Base-by-base conservation (phyloP, 1,140 invertebrate genomes). In the Diprion similis region DNA sequence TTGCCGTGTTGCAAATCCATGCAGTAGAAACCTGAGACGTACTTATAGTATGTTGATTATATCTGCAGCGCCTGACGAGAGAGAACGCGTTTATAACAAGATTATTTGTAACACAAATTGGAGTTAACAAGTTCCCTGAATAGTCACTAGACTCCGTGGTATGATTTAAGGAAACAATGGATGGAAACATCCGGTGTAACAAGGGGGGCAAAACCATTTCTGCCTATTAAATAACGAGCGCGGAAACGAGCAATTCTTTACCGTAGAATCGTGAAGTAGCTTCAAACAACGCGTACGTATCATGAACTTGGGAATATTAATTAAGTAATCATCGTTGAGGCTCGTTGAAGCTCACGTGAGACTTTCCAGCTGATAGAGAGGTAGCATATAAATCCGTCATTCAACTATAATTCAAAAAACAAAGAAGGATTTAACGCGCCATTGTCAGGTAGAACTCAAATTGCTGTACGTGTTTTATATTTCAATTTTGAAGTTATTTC, bases 151-250 rank as follows among this genome's bases (percentile, higher is more conserved):
- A 59, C 51, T 59, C n/a, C 6, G 24, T 59, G 51, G 24, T 37
- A 59, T 59, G 51, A 59, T 59, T 59, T 59, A 59, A 59, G 51
- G 51, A 59, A 17, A 59, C 51, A 59, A 59, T 59, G 51, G 51
- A 59, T 9, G 51, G 51, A 59, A 59, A 59, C 51, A 59, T 59
- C 51, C 51, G 51, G 51, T 59, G 24, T 37, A 37, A 37, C 24
- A 37, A 37, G 24, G 24, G 24, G 24, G 24, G 24, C 24, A 37
- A 37, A 59, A 59, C 51, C 11, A 13, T 59, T 59, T 59, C 51
- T 9, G 51, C 51, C 11, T 59, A 17, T 59, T 59, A 59, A 59
- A 59, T 59, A 9, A 59, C 51, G 51, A 59, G 51, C 51, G 51
- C n/a, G 51, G 51, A 59, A 59, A 59, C 51, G 51, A 15, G 51